Conservation (phyloP, 1,140 invertebrate species). For the Octopus sinensis region DNA sequence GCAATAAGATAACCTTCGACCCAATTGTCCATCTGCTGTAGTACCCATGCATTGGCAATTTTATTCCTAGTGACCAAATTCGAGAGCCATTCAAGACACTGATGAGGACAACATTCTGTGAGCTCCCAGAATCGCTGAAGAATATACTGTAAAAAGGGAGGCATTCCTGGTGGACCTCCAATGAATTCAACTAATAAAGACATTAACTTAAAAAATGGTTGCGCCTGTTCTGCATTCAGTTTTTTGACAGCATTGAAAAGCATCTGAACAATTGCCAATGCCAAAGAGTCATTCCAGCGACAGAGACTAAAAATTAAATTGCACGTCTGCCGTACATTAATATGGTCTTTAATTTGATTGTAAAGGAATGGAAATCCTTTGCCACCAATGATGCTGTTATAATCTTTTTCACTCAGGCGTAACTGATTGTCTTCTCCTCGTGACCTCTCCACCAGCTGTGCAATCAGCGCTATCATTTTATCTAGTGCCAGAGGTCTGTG, state of each 20-base stretch:
- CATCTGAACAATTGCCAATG: slow-evolving; percentile 74
- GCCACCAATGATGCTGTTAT: slow-evolving; percentile 77
- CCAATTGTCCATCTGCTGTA: slow-evolving; percentile 83
- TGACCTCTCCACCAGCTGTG: slow-evolving; percentile 82
- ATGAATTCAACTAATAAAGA: slow-evolving; percentile 60
- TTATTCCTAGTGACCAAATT: slow-evolving; percentile 78
- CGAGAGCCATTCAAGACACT: slow-evolving; percentile 87
- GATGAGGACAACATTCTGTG: slow-evolving; percentile 82
- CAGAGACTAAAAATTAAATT: slow-evolving; percentile 88
- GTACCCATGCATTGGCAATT: slow-evolving; percentile 81
- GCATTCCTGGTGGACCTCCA: slow-evolving; percentile 71
- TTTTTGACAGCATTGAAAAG: slow-evolving; percentile 85
- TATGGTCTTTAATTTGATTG: slow-evolving; percentile 88
- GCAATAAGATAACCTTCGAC: slow-evolving; percentile 84
- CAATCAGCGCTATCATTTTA: slow-evolving; percentile 90
- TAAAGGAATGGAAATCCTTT: slow-evolving; percentile 91
- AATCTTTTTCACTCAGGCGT: slow-evolving; percentile 75
- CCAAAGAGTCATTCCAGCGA: slow-evolving; percentile 82
- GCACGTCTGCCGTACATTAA: slow-evolving; percentile 86
- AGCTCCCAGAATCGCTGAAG: slow-evolving; percentile 83
- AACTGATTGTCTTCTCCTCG: slow-evolving; percentile 71
- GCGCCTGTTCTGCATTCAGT: slow-evolving; percentile 73
- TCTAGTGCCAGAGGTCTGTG: slow-evolving; percentile 85
- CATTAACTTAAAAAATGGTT: slow-evolving; percentile 87
- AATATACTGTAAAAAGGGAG: slow-evolving; percentile 84